Base-by-base conservation (phyloP, 2,888 invertebrate genomes). In the Coenonympha glycerion region DNA sequence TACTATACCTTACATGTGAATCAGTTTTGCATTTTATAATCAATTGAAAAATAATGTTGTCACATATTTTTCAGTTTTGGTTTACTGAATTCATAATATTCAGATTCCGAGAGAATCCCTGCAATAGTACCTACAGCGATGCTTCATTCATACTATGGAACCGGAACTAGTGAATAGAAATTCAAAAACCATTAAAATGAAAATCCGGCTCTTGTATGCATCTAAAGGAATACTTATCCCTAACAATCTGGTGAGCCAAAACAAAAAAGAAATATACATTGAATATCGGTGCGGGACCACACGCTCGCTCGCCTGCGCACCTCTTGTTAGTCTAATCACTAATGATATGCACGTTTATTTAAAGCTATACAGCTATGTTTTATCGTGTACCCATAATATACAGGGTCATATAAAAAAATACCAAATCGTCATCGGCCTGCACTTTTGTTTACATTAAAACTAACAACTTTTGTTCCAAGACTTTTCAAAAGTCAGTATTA, bases 321-420 rank as follows among this genome's bases (percentile, higher is more conserved):
- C 66, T 71, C 70, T 77, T 72, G 78, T 77, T 76, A 72, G 71
- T 71, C 64, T 86, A 86, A 86, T 85, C 82, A 82, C 64, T 86
- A 86, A 86, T 85, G 82, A 82, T 80, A 86, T 84, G 86, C 81
- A 84, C 82, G 84, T 86, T 83, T 80, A 79, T 82, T 82, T 79
- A 65, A 73, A 71, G 62, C 40, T 42, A 21, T 68, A n/a, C n/a
- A n/a, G n/a, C n/a, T n/a, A 64, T 68, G 65, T 62, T 56, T 47
- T 49, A 49, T 44, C 39, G 31, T 50, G 3, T 8, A 6, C n/a
- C n/a, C n/a, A n/a, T n/a, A 15, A 15, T 31, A 13, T 18, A n/a
- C 18, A 28, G n/a, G 18, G 11, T 28, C n/a, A 33, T 9, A 33
- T 31, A 6, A 15, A 15, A 15, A 8, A 11, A 8, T 13, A 24